Evolutionary conservation across 2,797 vertebrate species (phyloP).

Genomic region (Glyptemys insculpta): DNA sequence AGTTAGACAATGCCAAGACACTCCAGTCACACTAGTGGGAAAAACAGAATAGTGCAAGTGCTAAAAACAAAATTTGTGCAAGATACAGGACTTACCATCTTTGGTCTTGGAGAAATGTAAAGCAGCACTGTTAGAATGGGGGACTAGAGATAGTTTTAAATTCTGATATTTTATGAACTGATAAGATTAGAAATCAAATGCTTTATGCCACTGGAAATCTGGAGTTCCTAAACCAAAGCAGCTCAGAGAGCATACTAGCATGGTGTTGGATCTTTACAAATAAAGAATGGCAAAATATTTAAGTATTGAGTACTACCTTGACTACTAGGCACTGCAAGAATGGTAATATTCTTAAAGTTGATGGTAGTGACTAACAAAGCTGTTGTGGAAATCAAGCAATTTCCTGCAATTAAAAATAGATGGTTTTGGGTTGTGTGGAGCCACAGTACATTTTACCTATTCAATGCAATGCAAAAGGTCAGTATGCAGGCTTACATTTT

Average conservation of each 20-base stretch:
- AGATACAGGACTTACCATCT: background rate
- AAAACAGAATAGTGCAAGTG: background rate
- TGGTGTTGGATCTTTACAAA: background rate
- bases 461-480: background rate
- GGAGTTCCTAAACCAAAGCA: background rate
- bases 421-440: background rate
- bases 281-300: background rate
- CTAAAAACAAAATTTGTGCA: background rate
- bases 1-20: background rate
- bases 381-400: background rate
- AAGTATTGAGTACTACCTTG: background rate
- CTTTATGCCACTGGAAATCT: background rate
- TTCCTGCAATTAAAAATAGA: background rate
- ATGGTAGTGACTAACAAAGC: background rate
- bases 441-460: background rate
- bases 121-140: background rate
- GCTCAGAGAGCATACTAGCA: background rate
- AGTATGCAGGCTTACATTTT: background rate
- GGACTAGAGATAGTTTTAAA: background rate
- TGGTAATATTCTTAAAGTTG: background rate
- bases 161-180: background rate
- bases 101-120: background rate
- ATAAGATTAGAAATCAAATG: background rate
- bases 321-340: background rate
- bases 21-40: background rate